Conservation (phyloP, 2,797 vertebrate species). For the Eulemur mongoz region DNA sequence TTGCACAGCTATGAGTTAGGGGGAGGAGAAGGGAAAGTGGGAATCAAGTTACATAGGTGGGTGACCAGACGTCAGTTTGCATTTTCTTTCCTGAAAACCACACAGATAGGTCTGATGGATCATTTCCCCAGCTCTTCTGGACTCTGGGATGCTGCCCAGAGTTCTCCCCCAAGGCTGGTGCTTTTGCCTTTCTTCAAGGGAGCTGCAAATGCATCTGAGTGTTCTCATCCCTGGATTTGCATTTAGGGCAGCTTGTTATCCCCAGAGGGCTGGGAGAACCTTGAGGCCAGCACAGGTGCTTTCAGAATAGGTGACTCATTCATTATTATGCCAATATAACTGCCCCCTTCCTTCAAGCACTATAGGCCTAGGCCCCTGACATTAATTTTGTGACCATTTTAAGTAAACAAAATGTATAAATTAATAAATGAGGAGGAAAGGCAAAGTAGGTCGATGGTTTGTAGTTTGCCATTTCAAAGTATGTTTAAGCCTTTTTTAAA, state of each 20-base stretch:
- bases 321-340: neutral
- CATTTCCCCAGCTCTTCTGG: rapidly evolving
- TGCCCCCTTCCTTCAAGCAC: neutral
- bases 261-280: neutral
- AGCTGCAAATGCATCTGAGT: neutral
- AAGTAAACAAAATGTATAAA: neutral
- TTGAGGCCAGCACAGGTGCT: neutral
- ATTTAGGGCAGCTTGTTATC: neutral
- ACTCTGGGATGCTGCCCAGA: rapidly evolving
- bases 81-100: neutral
- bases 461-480: neutral
- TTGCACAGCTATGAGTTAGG: neutral
- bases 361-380: neutral
- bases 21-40: neutral
- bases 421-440: neutral
- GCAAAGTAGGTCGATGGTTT: neutral
- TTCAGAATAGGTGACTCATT: neutral
- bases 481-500: neutral
- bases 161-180: neutral
- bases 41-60: neutral
- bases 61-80: neutral
- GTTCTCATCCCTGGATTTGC: neutral
- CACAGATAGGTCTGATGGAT: neutral
- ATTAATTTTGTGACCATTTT: neutral
- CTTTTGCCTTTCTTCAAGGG: neutral